Conservation (phyloP, 2,113 vertebrate genomes). For the Forbesichthys agassizii region DNA sequence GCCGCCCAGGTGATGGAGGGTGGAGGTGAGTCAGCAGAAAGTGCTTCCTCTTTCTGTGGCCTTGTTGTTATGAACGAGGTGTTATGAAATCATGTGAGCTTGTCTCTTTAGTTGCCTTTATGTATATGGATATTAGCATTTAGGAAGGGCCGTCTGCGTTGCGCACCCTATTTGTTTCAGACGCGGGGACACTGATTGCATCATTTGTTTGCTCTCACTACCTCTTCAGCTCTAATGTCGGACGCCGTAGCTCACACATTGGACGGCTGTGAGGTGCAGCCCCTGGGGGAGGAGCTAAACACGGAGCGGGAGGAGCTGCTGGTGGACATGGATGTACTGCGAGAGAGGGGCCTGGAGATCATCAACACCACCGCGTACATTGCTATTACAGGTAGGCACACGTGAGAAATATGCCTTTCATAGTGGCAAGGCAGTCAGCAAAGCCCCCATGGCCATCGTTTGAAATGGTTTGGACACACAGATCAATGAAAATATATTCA, state of each 20-base stretch:
- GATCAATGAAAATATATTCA: too few relatives aligned
- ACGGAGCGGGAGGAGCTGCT: conserved; percentile 89
- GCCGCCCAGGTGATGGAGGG: conserved; percentile 82
- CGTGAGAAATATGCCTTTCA: background rate
- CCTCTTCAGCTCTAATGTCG: conserved; percentile 82
- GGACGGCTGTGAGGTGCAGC: conserved; percentile 93
- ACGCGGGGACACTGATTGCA: background rate
- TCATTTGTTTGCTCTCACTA: background rate
- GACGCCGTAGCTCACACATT: conserved; percentile 96
- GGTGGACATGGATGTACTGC: conserved; percentile 84
- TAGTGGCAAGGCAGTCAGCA: too few relatives aligned
- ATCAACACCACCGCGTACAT: conserved; percentile 94
- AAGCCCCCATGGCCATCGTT: too few relatives aligned
- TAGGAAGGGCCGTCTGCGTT: background rate
- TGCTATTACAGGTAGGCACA: conserved; percentile 85
- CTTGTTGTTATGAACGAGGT: too few relatives aligned
- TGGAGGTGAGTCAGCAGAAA: conserved; percentile 67
- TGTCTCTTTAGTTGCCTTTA: too few relatives aligned
- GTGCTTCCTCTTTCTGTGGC: too few relatives aligned
- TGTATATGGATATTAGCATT: too few relatives aligned
- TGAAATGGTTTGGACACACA: too few relatives aligned
- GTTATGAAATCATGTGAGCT: too few relatives aligned
- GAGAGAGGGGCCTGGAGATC: conserved; percentile 90
- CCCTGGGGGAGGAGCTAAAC: conserved; percentile 92
- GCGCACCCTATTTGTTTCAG: background rate